A percentile compares a stretch with the other conserved stretches of the same genome.
Conservation (phyloP, 2,888 invertebrate genomes). For the Mesodorylaimus sp. region DNA sequence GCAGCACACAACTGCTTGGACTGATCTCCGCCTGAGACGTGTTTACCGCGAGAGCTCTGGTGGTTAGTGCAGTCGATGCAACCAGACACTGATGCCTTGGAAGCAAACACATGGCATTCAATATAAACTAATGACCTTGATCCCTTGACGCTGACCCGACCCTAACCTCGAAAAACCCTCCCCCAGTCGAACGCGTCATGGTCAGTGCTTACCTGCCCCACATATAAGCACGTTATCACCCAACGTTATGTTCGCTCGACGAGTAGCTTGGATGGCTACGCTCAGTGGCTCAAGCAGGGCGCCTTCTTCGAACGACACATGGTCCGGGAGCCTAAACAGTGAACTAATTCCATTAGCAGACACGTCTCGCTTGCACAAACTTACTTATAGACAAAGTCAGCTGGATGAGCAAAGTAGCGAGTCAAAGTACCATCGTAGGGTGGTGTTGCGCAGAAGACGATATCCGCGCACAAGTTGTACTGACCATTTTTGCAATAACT, state of each 20-base stretch:
- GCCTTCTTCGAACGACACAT: slow-evolving; percentile 76
- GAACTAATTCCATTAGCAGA: background rate
- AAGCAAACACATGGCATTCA: too few species aligned
- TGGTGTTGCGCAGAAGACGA: slow-evolving; percentile 83
- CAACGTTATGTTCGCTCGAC: slow-evolving; percentile 51
- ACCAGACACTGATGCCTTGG: too few species aligned
- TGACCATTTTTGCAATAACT: slow-evolving; percentile 63
- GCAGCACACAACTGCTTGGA: too few species aligned
- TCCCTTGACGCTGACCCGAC: too few species aligned
- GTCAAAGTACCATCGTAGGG: slow-evolving; percentile 72
- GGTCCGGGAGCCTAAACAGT: slow-evolving; percentile 54
- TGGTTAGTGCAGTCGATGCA: too few species aligned
- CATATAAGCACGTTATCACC: slow-evolving; percentile 34
- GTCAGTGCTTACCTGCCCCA: slow-evolving; percentile 24
- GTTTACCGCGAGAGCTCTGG: too few species aligned
- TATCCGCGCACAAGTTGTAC: slow-evolving; percentile 73
- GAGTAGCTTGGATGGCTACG: slow-evolving; percentile 80
- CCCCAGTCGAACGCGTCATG: too few species aligned
- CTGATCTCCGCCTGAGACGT: too few species aligned
- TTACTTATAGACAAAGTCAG: slow-evolving; percentile 40
- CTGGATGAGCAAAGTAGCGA: slow-evolving; percentile 65
- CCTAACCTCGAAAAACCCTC: too few species aligned
- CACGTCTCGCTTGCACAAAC: background rate
- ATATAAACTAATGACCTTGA: too few species aligned
- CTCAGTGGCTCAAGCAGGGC: slow-evolving; percentile 78